A percentile compares a stretch with the other conserved stretches of the same genome.
These are phyloP conservation scores for Conistra vaccinii DNA, from an alignment of 2,888 invertebrate genomes.

Conservation along the genomic window DNA sequence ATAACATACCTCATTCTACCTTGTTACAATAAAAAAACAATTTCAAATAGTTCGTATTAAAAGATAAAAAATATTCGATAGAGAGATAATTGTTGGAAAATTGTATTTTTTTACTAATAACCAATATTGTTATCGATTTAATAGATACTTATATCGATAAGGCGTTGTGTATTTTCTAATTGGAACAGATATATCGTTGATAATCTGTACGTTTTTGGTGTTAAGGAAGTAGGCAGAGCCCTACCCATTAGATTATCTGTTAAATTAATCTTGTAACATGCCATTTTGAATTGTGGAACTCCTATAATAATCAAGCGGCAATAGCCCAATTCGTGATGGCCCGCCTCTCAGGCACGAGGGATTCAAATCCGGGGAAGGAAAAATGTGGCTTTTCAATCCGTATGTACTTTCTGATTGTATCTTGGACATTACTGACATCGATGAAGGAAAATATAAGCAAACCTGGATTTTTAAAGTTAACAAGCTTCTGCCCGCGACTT, in stretches of 20 bases:
- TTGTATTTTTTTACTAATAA: constrained; percentile 61
- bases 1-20: constrained; percentile 15
- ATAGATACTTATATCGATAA: constrained; percentile 62
- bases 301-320: not conserved
- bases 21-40: constrained; percentile 42
- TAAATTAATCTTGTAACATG: constrained; percentile 24
- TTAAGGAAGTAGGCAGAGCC: constrained; percentile 50
- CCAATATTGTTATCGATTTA: constrained; percentile 64
- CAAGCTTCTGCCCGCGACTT: no score
- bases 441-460: no score
- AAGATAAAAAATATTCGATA: constrained; percentile 51
- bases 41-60: constrained; percentile 42
- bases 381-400: not conserved
- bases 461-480: no score
- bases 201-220: constrained; percentile 50
- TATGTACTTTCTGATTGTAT: not conserved
- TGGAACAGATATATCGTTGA: constrained; percentile 64
- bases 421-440: not conserved
- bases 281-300: constrained; percentile 1
- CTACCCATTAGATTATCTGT: constrained; percentile 38
- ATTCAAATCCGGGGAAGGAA: not conserved
- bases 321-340: not conserved
- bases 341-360: not conserved
- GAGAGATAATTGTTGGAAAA: constrained; percentile 43
- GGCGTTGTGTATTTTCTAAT: constrained; percentile 63